phyloP scores from a whole-genome alignment of 2,797 vertebrate species.

The Argyrosomus regius region DNA sequence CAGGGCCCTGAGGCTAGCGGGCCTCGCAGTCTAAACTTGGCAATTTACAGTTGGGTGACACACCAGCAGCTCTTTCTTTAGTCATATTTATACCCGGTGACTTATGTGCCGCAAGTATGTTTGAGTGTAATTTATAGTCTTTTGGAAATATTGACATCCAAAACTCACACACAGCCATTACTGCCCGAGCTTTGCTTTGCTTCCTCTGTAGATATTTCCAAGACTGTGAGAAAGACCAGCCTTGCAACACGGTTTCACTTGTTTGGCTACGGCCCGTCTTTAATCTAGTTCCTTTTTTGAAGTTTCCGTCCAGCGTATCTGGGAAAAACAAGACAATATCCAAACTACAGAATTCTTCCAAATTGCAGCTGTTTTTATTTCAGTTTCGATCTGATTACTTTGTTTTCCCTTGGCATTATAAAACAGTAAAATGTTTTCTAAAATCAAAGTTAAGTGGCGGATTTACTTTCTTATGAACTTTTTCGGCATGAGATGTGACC shows the following conservation, averaged over 20 bases:
- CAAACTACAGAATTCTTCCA: background rate
- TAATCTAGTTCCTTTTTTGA: constrained; percentile 44
- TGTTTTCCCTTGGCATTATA: background rate
- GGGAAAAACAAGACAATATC: background rate
- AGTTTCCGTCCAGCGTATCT: constrained; percentile 21
- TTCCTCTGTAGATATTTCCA: constrained; percentile 65
- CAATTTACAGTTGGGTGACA: constrained; percentile 82
- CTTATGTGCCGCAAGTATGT: constrained; percentile 56
- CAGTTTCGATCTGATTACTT: background rate
- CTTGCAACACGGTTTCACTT: constrained; percentile 56
- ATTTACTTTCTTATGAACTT: constrained; percentile 30
- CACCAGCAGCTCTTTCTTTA: constrained; percentile 70
- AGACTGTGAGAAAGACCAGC: constrained; percentile 66
- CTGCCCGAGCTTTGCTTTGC: constrained; percentile 44
- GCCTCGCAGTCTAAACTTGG: constrained; percentile 69
- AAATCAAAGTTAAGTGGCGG: background rate
- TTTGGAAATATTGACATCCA: constrained; percentile 69
- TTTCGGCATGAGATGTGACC: constrained; percentile 35
- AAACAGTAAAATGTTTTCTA: background rate
- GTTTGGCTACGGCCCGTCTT: constrained; percentile 32
- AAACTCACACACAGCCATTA: constrained; percentile 67
- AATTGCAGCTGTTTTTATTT: background rate
- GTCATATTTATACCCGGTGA: constrained; percentile 77
- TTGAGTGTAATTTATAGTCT: constrained; percentile 71
- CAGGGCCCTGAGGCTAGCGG: constrained; percentile 60